phyloP scores from a whole-genome alignment of 2,797 vertebrate species.

The Carapus acus region DNA sequence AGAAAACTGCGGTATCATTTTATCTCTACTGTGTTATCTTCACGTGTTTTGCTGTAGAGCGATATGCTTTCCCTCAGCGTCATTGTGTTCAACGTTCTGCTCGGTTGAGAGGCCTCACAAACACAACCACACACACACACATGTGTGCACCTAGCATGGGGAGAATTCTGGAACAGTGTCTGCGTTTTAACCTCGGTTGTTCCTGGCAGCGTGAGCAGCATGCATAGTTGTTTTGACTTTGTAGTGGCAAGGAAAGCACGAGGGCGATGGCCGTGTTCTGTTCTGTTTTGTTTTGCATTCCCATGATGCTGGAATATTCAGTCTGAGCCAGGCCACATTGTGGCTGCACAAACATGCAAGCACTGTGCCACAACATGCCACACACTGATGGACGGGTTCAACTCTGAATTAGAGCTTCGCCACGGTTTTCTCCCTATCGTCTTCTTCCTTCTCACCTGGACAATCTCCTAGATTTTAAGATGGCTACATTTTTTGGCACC shows the following conservation, averaged over 20 bases:
- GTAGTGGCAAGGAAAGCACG: conserved; percentile 10
- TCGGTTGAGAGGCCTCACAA: conserved; percentile 25
- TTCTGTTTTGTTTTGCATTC: conserved; percentile 31
- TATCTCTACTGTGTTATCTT: too few species aligned
- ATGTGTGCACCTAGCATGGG: conserved; percentile 9
- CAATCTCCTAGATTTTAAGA: too few species aligned
- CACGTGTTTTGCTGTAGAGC: too few species aligned
- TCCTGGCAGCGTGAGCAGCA: conserved; percentile 20
- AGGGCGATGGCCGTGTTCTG: conserved; percentile 8
- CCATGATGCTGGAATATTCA: conserved; percentile 37
- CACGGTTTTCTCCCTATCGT: too few species aligned
- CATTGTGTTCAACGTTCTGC: too few species aligned
- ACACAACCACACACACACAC: conserved; percentile 19
- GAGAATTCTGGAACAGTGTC: conserved; percentile 43
- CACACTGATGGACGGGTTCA: too few species aligned
- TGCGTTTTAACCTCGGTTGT: conserved; percentile 27
- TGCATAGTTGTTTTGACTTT: conserved; percentile 16
- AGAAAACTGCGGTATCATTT: too few species aligned
- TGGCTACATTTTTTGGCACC: too few species aligned
- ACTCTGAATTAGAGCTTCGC: too few species aligned
- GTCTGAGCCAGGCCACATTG: conserved; percentile 15
- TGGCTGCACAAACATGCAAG: conserved; percentile 12
- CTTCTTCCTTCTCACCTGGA: background rate
- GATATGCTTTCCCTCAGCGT: too few species aligned
- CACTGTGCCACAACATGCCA: background rate